Evolutionary conservation across 2,797 vertebrate species (phyloP).

Genomic region (Phataginus tetradactyla): DNA sequence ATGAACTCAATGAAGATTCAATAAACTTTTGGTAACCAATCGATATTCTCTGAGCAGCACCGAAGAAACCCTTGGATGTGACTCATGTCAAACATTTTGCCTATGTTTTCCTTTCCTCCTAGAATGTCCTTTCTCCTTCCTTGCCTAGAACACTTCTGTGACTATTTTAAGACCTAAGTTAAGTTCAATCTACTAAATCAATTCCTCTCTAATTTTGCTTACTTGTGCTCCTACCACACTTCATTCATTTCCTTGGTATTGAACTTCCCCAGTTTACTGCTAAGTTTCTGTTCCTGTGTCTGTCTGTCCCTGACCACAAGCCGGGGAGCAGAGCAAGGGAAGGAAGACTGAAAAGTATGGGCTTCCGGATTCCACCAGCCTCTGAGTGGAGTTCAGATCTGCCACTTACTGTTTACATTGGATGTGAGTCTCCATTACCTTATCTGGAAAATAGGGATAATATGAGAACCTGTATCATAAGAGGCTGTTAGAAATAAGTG

Average conservation of each 20-base stretch:
- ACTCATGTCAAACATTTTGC: background rate
- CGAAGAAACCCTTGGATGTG: background rate
- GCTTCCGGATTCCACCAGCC: background rate
- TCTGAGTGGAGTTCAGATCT: background rate
- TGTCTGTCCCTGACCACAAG: background rate
- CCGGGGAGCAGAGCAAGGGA: background rate
- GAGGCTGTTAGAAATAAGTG: background rate
- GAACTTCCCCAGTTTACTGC: background rate
- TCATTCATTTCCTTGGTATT: background rate
- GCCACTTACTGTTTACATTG: background rate
- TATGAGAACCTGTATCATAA: background rate
- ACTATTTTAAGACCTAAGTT: background rate
- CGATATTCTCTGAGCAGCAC: background rate
- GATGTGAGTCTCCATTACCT: background rate
- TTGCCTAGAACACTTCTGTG: background rate
- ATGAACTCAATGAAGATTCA: background rate
- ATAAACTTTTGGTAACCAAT: background rate
- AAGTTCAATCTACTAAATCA: background rate
- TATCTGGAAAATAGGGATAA: background rate
- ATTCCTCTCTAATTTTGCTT: slow-evolving; percentile 3
- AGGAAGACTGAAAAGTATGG: background rate
- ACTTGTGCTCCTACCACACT: background rate
- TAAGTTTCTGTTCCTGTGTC: background rate
- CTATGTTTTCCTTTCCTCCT: slow-evolving; percentile 5
- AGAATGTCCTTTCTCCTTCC: background rate